These are phyloP conservation scores for Choloepus hoffmanni DNA, from an alignment of 2,113 vertebrate species.

Conservation along the genomic window DNA sequence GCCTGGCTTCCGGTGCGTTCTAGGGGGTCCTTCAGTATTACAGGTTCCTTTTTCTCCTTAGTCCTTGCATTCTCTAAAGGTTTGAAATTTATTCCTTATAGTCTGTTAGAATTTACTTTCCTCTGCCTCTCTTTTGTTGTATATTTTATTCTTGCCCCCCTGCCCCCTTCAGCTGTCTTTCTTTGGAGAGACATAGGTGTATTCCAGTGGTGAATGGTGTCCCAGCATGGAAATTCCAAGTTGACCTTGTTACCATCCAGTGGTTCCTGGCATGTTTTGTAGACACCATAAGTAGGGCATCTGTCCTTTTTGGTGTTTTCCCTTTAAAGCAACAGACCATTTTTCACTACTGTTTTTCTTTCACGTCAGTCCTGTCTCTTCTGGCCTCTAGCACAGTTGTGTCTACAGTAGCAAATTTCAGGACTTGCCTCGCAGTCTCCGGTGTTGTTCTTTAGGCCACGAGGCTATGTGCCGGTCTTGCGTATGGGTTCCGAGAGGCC, in stretches of 20 bases:
- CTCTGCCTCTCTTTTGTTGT: not conserved
- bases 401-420: not conserved
- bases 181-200: not conserved
- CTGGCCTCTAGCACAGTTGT: not conserved
- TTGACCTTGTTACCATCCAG: not conserved
- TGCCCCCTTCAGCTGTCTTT: too few species aligned
- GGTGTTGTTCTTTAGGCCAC: too few species aligned
- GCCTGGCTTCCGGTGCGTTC: too few species aligned
- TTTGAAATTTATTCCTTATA: too few species aligned
- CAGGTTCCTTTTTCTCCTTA: too few species aligned
- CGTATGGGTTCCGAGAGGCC: too few species aligned
- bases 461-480: too few species aligned
- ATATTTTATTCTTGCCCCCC: not conserved
- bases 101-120: too few species aligned
- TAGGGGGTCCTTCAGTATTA: too few species aligned
- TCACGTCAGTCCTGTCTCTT: rapidly evolving
- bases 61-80: too few species aligned
- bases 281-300: not conserved
- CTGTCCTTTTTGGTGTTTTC: not conserved
- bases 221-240: not conserved
- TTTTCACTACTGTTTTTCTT: not conserved
- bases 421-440: not conserved
- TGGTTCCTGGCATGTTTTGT: not conserved
- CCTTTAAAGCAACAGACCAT: too few species aligned
- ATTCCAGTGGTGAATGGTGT: not conserved